phyloP scores from a whole-genome alignment of 2,797 vertebrate genomes.

The Ctenopoma multispine region DNA sequence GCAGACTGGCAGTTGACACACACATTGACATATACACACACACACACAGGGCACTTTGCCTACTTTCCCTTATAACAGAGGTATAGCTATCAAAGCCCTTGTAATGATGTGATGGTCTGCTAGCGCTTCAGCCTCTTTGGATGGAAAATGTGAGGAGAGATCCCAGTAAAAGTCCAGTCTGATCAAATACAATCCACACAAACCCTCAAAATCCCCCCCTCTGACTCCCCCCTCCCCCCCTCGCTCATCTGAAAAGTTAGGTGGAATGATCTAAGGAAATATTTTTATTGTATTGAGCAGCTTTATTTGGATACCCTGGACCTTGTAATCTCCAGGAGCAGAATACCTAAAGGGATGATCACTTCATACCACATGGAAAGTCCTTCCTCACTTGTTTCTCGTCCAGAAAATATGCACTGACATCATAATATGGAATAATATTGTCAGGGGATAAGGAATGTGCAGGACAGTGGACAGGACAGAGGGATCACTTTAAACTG shows the following conservation, averaged over 20 bases:
- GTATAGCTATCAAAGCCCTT: conserved; percentile 72
- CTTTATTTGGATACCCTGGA: conserved; percentile 45
- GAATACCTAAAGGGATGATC: conserved; percentile 53
- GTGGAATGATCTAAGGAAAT: conserved; percentile 50
- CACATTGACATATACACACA: conserved; percentile 23
- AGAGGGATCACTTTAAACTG: neutral
- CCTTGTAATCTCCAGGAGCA: conserved; percentile 45
- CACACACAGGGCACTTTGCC: conserved; percentile 61
- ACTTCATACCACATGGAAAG: conserved; percentile 64
- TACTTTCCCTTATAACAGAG: conserved; percentile 73
- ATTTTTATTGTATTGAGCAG: conserved; percentile 60
- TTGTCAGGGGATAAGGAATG: conserved; percentile 49
- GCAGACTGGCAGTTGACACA: conserved; percentile 32
- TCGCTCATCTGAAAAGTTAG: conserved; percentile 40
- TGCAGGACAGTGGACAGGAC: conserved; percentile 35
- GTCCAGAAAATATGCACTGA: conserved; percentile 45
- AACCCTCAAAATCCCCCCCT: conserved; percentile 43
- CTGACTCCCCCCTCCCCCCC: neutral
- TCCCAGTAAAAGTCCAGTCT: conserved; percentile 67
- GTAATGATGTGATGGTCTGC: conserved; percentile 85
- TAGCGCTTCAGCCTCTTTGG: conserved; percentile 73
- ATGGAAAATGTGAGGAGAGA: conserved; percentile 78
- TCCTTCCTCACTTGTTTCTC: conserved; percentile 43
- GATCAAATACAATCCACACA: conserved; percentile 66
- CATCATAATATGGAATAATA: conserved; percentile 62